Percentiles rank a stretch among this genome's conserved stretches.
Evolutionary conservation across 2,113 vertebrate genomes (phyloP).

Genomic region (Terrapene triunguis): DNA sequence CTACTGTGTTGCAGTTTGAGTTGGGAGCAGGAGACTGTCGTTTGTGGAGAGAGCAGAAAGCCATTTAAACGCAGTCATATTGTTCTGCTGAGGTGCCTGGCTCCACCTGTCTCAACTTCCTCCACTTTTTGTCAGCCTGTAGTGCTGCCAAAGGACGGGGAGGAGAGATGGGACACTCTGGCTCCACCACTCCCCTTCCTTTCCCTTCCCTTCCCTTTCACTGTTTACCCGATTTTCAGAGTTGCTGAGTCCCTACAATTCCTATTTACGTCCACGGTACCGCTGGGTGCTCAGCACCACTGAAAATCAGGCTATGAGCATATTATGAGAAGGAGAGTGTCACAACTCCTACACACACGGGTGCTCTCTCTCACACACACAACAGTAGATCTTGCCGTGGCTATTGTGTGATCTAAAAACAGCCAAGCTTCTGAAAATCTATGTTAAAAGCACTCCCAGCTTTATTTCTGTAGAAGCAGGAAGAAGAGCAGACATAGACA

Average conservation of each 20-base stretch:
- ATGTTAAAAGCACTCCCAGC: not conserved
- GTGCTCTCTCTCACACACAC: not conserved
- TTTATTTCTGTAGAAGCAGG: slow-evolving; percentile 1
- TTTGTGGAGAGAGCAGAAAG: not conserved
- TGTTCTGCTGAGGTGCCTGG: not conserved
- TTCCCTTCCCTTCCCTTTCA: not conserved
- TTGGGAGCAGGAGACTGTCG: not conserved
- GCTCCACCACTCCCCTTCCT: not conserved
- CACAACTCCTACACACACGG: rapidly evolving
- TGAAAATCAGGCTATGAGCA: not conserved
- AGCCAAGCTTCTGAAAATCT: not conserved
- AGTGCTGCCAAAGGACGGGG: not conserved
- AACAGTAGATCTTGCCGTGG: not conserved
- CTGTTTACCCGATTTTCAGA: not conserved
- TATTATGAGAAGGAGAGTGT: not conserved
- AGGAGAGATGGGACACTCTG: not conserved
- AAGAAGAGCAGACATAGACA: not conserved
- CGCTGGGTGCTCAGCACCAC: not conserved
- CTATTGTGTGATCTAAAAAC: not conserved
- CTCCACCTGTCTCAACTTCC: not conserved
- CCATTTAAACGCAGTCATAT: not conserved
- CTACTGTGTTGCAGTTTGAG: not conserved
- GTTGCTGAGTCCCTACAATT: not conserved
- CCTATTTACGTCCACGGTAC: not conserved
- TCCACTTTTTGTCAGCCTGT: not conserved